Evolutionary conservation across 1,140 invertebrate species (phyloP), one percentile per base, ranked within the genome.

Genomic region (Drosophila hydei): DNA sequence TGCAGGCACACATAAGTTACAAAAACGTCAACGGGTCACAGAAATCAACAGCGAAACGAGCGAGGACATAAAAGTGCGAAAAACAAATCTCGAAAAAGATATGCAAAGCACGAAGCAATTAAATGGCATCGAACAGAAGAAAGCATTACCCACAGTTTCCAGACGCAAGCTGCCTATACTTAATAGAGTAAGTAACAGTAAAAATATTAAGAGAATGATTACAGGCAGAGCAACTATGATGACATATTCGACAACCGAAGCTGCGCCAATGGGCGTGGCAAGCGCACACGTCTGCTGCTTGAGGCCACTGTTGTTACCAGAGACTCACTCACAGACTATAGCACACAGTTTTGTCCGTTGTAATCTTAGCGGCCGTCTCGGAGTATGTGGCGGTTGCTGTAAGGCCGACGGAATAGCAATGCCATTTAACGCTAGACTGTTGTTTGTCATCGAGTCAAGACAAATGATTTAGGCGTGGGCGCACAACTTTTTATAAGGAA

Each of bases 71-170:
- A 56, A 38, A 12, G 48, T 68, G 19, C 63, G 48, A 5, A 73
- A 50, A 43, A 40, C 58, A 71, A 93, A 95, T 92, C 80, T 95
- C 54, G 93, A 93, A 25, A 90, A 93, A 62, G 81, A 94, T 65
- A 92, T 96, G 91, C 88, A 94, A 69, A 95, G 95, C 59, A 94
- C 94, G 30, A 93, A 58, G 25, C 61, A 95, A 7, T 83, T 96
- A 33, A 92, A 94, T 7, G 95, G 94, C 21, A 94, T 96, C 79
- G 96, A 96, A 78, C 93, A 94, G 80, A 75, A 94, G 19, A 92
- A 94, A 54, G 76, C 90, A 18, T 88, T 96, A 8, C 94, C 95
- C 7, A 92, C 94, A 72, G 80, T 94, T 2, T 94, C 93, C 72
- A 92, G 94, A 27, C 94, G 92, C 70, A 93, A 92, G 88, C 89